A percentile compares a stretch with the other conserved stretches of the same genome.
These are phyloP conservation scores for Cylas formicarius DNA, from an alignment of 1,140 invertebrate species.

Conservation along the genomic window DNA sequence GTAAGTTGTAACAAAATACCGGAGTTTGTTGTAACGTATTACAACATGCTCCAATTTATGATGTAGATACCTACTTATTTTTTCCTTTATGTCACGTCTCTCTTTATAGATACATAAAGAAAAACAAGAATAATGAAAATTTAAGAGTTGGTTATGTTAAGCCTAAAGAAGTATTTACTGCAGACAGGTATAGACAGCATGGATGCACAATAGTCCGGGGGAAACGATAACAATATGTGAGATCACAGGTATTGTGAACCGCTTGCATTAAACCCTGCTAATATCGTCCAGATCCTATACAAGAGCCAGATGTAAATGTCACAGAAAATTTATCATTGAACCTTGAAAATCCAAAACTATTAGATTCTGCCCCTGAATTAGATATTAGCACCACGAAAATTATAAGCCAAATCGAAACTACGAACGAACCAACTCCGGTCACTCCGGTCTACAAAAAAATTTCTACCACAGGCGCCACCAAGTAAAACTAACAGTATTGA, in stretches of 20 bases:
- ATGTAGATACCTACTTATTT: too few relatives aligned
- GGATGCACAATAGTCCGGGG: too few relatives aligned
- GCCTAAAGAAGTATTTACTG: conserved; percentile 7
- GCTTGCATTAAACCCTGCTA: too few relatives aligned
- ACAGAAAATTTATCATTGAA: neutral
- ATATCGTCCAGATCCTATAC: too few relatives aligned
- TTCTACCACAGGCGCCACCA: conserved; percentile 7
- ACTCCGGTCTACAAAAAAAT: conserved; percentile 9
- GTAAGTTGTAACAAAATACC: too few relatives aligned
- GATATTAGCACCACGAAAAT: conserved; percentile 12
- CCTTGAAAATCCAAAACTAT: conserved; percentile 5
- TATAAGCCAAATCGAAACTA: too few relatives aligned
- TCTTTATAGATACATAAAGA: conserved; percentile 14
- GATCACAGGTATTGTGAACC: too few relatives aligned
- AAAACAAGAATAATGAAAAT: conserved; percentile 12
- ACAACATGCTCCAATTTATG: too few relatives aligned
- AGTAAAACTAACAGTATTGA: conserved; percentile 4
- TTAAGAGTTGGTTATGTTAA: conserved; percentile 11
- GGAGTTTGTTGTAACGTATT: too few relatives aligned
- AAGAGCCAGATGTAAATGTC: neutral
- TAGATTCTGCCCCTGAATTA: conserved; percentile 4
- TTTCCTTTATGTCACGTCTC: conserved; percentile 10
- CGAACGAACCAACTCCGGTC: conserved; percentile 12
- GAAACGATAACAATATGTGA: too few relatives aligned
- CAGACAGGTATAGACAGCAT: too few relatives aligned